Evolutionary conservation across 1,140 invertebrate species (phyloP).

Genomic region (Acyrthosiphon pisum): DNA sequence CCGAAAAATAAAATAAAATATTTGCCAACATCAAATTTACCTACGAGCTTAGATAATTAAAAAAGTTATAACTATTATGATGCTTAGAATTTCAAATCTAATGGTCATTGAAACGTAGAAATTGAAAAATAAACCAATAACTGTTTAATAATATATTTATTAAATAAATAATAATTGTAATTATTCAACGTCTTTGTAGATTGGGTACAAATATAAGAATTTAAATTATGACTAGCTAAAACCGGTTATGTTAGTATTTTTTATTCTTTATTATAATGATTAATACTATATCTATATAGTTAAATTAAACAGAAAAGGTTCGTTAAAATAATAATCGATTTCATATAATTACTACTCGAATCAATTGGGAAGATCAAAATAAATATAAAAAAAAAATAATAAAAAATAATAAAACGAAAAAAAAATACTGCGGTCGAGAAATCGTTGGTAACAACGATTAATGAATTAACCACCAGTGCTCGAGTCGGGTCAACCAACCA

Average conservation of each 20-base stretch:
- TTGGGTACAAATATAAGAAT: constrained; percentile 1
- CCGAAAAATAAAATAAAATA: not conserved
- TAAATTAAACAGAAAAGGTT: constrained; percentile 52
- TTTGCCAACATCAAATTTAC: not conserved
- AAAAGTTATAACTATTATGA: not conserved
- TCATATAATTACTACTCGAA: not conserved
- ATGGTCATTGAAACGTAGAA: not conserved
- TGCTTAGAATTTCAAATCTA: not conserved
- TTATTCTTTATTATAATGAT: constrained; percentile 39
- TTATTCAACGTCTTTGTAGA: constrained; percentile 37
- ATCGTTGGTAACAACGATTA: constrained; percentile 51
- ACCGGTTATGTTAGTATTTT: constrained; percentile 48
- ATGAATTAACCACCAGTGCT: constrained; percentile 44
- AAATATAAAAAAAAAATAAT: not conserved
- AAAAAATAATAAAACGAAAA: constrained; percentile 14
- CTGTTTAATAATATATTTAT: not conserved
- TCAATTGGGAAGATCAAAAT: not conserved
- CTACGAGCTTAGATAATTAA: not conserved
- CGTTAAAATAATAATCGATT: constrained; percentile 51
- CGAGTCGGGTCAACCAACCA: constrained; percentile 54
- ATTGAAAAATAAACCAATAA: not conserved
- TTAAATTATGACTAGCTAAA: constrained; percentile 39
- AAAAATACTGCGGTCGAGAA: not conserved
- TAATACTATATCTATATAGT: constrained; percentile 14
- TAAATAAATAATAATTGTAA: constrained; percentile 41